phyloP scores from a whole-genome alignment of 2,113 vertebrate species.

The Noturus placidus region DNA sequence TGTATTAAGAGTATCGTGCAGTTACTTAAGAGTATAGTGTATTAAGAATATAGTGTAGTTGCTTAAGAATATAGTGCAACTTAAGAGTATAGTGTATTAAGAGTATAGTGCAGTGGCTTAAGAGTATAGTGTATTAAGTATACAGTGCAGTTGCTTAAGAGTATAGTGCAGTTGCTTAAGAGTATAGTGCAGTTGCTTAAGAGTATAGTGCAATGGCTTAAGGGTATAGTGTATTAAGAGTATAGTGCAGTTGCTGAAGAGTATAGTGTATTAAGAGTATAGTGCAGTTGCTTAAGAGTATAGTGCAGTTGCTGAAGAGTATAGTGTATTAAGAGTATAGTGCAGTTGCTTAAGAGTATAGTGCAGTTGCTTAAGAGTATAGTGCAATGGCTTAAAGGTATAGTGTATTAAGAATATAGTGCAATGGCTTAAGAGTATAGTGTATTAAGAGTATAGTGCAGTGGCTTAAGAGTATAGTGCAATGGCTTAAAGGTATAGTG shows the following conservation, averaged over 20 bases:
- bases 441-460: not conserved
- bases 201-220: not conserved
- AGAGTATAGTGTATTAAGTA: no score
- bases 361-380: not conserved
- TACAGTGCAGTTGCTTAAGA: not conserved
- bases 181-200: not conserved
- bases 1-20: not conserved
- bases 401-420: no score
- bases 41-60: not conserved
- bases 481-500: no score
- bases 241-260: not conserved
- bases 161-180: not conserved
- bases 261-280: not conserved
- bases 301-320: not conserved
- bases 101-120: not conserved
- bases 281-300: not conserved
- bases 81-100: not conserved
- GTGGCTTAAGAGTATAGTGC: no score
- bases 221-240: not conserved
- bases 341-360: not conserved
- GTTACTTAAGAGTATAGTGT: not conserved
- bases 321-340: not conserved
- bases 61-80: not conserved
- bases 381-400: not conserved
- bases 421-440: not conserved